Base-by-base conservation (phyloP, 2,797 vertebrate species). In the Hybognathus amarus region DNA sequence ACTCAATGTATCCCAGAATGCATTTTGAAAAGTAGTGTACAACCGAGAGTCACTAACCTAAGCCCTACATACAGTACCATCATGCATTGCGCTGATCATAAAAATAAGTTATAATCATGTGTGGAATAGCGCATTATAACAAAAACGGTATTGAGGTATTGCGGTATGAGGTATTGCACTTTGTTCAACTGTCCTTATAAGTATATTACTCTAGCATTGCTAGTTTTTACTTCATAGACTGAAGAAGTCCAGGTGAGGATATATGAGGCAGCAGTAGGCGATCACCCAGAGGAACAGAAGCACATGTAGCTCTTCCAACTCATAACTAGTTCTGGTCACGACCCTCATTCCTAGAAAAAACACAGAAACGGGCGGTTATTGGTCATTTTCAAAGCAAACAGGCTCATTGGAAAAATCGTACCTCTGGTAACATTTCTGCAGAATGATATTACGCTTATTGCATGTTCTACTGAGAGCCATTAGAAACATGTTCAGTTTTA, bases 231-330 rank as follows among this genome's bases (percentile, higher is more conserved):
- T 71, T 61, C 79, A 79, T 47, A 50, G 36, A 75, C 79, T 77
- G 90, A 83, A 87, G 82, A 87, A 82, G 87, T 88, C 89, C 67
- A 88, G 87, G 56, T 92, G 88, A 81, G 79, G 83, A 33, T 92
- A 74, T 71, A 93, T 73, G 82, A 94, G 83, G 87, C 73, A 90
- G 88, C 92, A 93, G 90, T 91, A 94, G 75, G 91, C 83, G 70
- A 93, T 83, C 66, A 94, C 82, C 92, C 92, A 94, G 79, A 94
- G 88, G 63, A 75, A 52, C 83, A 90, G 4, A 11, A 94, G 89
- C 77, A 85, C 3, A 18, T 90, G 67, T 79, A 93, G 85, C 87
- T 93, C 90, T 27, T 85, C 86, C 63, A 83, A 70, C 68, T 91
- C 70, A 86, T 5, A 77, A 80, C 89, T 88, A 88, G 79, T 33